Percentiles rank a stretch among this genome's conserved stretches.
These are phyloP conservation scores for Uria aalge DNA, from an alignment of 2,113 vertebrate genomes.

Conservation along the genomic window DNA sequence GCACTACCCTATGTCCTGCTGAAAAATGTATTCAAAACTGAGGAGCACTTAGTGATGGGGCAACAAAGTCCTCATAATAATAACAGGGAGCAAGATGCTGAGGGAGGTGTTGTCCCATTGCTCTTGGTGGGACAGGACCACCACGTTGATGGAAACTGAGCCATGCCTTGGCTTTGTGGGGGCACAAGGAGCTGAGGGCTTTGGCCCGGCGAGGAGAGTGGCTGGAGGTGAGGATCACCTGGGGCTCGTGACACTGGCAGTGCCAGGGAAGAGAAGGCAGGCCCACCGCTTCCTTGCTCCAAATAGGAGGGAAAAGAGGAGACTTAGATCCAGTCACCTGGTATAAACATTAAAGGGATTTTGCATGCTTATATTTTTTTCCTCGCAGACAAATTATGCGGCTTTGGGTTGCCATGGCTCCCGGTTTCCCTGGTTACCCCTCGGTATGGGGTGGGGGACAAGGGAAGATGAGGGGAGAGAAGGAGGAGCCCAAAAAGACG, in stretches of 20 bases:
- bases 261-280: not conserved
- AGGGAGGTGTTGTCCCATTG: accelerated
- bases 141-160: not conserved
- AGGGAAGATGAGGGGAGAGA: not conserved
- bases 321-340: not conserved
- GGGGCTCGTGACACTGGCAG: accelerated
- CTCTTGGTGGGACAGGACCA: not conserved
- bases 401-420: slow-evolving; percentile 49
- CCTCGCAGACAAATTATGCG: slow-evolving; percentile 10
- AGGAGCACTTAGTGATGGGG: not conserved
- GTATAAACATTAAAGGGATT: slow-evolving; percentile 33
- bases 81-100: not conserved
- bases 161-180: not conserved
- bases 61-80: not conserved
- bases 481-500: slow-evolving; percentile 3
- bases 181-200: accelerated
- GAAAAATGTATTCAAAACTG: not conserved
- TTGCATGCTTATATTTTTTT: slow-evolving; percentile 28
- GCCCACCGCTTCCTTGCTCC: accelerated
- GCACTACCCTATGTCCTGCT: not conserved
- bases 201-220: accelerated
- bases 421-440: slow-evolving; percentile 54
- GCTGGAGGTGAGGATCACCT: accelerated
- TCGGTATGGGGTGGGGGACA: not conserved
- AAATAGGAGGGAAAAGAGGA: not conserved